phyloP scores from a whole-genome alignment of 2,888 invertebrate species.

The Andrena marginata region DNA sequence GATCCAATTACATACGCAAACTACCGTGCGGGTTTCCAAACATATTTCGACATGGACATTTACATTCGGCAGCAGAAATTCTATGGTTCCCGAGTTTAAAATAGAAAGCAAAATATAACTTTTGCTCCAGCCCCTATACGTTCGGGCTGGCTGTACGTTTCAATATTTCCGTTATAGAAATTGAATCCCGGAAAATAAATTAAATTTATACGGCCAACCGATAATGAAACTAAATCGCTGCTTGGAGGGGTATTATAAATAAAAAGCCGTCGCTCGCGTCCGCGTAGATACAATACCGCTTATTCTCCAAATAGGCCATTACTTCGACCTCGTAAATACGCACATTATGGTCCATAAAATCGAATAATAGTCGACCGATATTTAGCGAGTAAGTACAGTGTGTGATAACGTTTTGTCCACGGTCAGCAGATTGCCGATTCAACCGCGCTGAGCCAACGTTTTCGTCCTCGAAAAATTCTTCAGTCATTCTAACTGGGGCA shows the following conservation, averaged over 20 bases:
- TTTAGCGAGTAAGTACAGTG: slow-evolving; percentile 48
- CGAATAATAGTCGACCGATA: slow-evolving; percentile 71
- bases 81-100: not conserved
- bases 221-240: slow-evolving; percentile 34
- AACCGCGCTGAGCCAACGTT: slow-evolving; percentile 45
- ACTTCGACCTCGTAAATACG: slow-evolving; percentile 66
- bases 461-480: slow-evolving; percentile 27
- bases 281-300: slow-evolving; percentile 38
- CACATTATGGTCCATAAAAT: slow-evolving; percentile 67
- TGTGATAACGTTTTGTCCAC: slow-evolving; percentile 67
- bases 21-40: not conserved
- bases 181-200: slow-evolving; percentile 36
- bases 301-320: slow-evolving; percentile 56
- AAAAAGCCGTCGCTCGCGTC: slow-evolving; percentile 39
- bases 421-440: slow-evolving; percentile 69
- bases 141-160: not conserved
- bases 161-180: slow-evolving; percentile 22
- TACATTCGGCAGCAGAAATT: not conserved
- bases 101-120: not conserved
- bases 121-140: not conserved
- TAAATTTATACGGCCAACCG: slow-evolving; percentile 28
- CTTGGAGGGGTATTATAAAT: slow-evolving; percentile 28
- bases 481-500: slow-evolving; percentile 2
- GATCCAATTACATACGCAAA: not conserved
- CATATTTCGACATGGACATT: not conserved